Base-by-base conservation (phyloP, 1,140 invertebrate genomes). In the Bilobella aurantiaca region DNA sequence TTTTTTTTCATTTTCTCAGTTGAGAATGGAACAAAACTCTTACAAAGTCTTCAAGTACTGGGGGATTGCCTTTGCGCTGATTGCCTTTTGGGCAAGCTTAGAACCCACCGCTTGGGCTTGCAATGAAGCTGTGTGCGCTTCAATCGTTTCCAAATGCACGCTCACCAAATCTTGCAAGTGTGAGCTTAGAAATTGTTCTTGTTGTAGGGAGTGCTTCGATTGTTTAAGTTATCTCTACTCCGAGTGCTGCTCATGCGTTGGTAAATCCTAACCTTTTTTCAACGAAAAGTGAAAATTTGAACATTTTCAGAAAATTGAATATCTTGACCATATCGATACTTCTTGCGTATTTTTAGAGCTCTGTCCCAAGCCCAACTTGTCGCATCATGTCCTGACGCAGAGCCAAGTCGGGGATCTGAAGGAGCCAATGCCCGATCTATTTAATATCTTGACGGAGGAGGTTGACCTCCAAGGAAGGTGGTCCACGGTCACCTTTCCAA, bases 211-310 rank as follows among this genome's bases (percentile, higher is more conserved):
- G 73, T 97, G 94, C 74, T 89, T 87, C 69, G 87, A 85, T 69
- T 97, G 94, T 74, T 81, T 96, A 27, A 88, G 87, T 69, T 86
- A 90, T 72, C 79, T 95, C 5, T 96, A 93, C 75, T 86, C 85
- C 68, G 91, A 96, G 77, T 96, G 94, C 78, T 97, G 94, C 75
- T 93, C 90, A 49, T 97, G 93, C 82, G 89, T 96, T 72, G 91
- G 90, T 93, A 79, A 85, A 87, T 75, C n/a, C 23, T 29, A 57
- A 42, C 30, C 16, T 58, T 28, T 65, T 34, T n/a, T 65, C 42
- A n/a, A n/a, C n/a, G n/a, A n/a, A n/a, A n/a, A n/a, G n/a, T n/a
- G n/a, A n/a, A n/a, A n/a, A n/a, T n/a, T n/a, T n/a, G n/a, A n/a
- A n/a, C n/a, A n/a, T n/a, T n/a, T n/a, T n/a, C n/a, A n/a, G n/a